phyloP scores from a whole-genome alignment of 1,140 invertebrate species.

The Eupeodes corollae region DNA sequence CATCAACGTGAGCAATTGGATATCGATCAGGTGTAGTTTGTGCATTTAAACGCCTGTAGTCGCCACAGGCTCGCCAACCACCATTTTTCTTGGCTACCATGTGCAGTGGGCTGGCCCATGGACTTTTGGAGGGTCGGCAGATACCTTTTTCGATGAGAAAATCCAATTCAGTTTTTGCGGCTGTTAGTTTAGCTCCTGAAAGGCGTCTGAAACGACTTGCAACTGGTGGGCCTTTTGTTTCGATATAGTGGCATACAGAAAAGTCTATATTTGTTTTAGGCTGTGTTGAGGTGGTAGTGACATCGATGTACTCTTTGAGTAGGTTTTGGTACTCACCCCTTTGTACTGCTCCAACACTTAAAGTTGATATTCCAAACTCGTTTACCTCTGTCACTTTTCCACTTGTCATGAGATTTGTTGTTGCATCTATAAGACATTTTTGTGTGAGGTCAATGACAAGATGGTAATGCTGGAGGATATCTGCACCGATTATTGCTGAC shows the following conservation, averaged over 20 bases:
- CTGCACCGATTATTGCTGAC: conserved; percentile 27
- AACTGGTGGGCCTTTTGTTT: conserved; percentile 22
- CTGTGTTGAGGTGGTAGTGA: neutral
- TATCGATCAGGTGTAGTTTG: conserved; percentile 31
- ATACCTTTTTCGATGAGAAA: conserved; percentile 24
- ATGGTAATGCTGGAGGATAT: conserved; percentile 27
- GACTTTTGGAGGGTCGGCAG: conserved; percentile 28
- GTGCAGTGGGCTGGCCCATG: conserved; percentile 39
- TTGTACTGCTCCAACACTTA: neutral
- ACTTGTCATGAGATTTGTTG: conserved; percentile 4
- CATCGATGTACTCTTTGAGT: conserved; percentile 19
- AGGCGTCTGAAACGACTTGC: conserved; percentile 27
- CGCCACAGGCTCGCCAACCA: conserved; percentile 32
- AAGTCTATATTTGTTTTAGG: neutral
- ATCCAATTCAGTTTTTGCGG: conserved; percentile 22
- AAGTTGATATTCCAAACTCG: conserved; percentile 1
- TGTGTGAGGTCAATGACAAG: conserved; percentile 28
- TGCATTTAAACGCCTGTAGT: conserved; percentile 39
- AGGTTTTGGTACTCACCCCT: conserved; percentile 10
- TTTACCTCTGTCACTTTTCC: conserved; percentile 5
- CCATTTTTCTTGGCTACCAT: conserved; percentile 36
- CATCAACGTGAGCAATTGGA: conserved; percentile 22
- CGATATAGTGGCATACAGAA: conserved; percentile 11
- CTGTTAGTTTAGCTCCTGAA: conserved; percentile 20
- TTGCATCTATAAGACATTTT: conserved; percentile 19